Percentiles rank a stretch among this genome's conserved stretches.
Conservation (phyloP, 2,113 vertebrate genomes). For the Mormoops blainvillei region DNA sequence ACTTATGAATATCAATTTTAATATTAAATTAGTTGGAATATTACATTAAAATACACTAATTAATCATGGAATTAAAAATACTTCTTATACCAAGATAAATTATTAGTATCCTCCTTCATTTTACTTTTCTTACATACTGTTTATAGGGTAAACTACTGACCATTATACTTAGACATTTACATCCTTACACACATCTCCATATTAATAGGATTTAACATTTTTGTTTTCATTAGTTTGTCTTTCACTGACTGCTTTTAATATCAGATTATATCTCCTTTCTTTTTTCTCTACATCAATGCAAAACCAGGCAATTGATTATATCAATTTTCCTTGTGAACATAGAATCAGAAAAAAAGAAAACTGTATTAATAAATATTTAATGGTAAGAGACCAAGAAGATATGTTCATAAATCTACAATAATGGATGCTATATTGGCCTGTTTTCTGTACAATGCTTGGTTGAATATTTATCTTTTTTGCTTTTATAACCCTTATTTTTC, state of each 20-base stretch:
- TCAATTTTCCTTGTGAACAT: not conserved
- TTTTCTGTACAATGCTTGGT: not conserved
- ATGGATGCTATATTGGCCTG: not conserved
- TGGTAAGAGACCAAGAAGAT: not conserved
- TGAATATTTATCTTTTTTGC: not conserved
- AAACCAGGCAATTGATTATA: not conserved
- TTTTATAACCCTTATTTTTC: not conserved
- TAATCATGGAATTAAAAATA: slow-evolving; percentile 5
- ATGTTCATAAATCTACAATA: not conserved
- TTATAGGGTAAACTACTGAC: not conserved
- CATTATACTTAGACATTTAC: not conserved
- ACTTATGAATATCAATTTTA: slow-evolving; percentile 22
- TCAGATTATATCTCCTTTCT: not conserved
- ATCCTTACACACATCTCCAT: not conserved
- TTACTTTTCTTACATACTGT: not conserved
- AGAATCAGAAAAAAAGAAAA: not conserved
- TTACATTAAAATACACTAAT: slow-evolving; percentile 14
- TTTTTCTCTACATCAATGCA: not conserved
- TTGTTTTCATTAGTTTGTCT: not conserved
- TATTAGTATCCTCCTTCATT: not conserved
- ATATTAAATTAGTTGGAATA: slow-evolving; percentile 1
- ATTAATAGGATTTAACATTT: not conserved
- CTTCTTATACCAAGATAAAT: not conserved
- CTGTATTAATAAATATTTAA: not conserved
- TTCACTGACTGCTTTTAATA: not conserved